Evolutionary conservation across 2,888 invertebrate genomes (phyloP), one percentile per base, ranked within the genome.

Genomic region (Hemicrepidius hirtus): DNA sequence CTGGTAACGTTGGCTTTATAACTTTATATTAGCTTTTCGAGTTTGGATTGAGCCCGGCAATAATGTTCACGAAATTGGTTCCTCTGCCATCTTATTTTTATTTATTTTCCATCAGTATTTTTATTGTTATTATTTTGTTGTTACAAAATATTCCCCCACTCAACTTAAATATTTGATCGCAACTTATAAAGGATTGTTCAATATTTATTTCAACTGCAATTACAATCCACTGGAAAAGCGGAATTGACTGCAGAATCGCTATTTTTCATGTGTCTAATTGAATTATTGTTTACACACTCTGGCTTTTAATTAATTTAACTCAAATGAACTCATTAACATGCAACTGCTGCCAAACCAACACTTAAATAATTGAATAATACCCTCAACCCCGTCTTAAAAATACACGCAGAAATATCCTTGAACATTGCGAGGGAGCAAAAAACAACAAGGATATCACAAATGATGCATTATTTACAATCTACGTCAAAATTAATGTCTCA

Each of bases 1-100:
- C 55, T 37, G 10, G 24, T 55, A 55, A 24, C 9, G 55, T 55
- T 66, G 16, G 41, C 50, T 35, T 71, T 74, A 74, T 64, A 73
- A 75, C 60, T 75, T 75, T 67, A 50, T 66, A 70, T 73, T 70
- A 53, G 72, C 71, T 71, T 73, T 55, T 50, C 55, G 63, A 73
- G 65, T 74, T 75, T 69, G 53, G 71, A 72, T 69, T 74, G 74
- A 74, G 67, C 69, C 3, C n/a, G 28, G 44, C 62, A 62, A 62
- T 62, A 62, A 62, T 62, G 62, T 44, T 44, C 41, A 28, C 1
- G 62, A 44, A 62, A 62, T 62, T 62, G 62, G 59, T 44, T 62
- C 21, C 44, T 24, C 13, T 41, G 35, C 59, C 12, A 18, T 13
- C 21, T 44, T 62, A 62, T 62, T 62, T 62, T 62, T 62, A 62